Percentiles rank a stretch among this genome's conserved stretches.
phyloP scores from a whole-genome alignment of 2,888 invertebrate genomes.

The Melinopterus prodromus region DNA sequence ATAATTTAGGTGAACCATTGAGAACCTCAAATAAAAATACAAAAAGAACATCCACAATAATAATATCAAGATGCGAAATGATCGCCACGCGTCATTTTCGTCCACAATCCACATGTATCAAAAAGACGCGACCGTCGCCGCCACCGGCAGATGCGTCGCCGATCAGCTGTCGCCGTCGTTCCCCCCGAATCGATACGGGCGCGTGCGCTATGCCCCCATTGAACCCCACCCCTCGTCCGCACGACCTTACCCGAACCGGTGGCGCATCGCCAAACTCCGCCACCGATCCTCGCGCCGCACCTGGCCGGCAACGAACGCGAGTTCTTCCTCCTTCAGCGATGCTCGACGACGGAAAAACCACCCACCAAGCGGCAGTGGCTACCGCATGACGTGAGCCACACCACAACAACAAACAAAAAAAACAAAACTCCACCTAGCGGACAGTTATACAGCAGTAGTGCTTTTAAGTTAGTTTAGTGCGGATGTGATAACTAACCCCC shows the following conservation, averaged over 20 bases:
- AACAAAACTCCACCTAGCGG: background rate
- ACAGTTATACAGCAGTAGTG: slow-evolving; percentile 12
- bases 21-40: too few species aligned
- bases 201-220: slow-evolving; percentile 46
- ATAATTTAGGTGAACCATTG: too few species aligned
- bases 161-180: slow-evolving; percentile 42
- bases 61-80: background rate
- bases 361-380: background rate
- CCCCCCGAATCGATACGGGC: slow-evolving; percentile 51
- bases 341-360: slow-evolving; percentile 8
- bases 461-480: background rate
- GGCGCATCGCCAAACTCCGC: slow-evolving; percentile 48
- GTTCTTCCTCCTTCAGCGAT: slow-evolving; percentile 15
- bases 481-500: slow-evolving; percentile 10
- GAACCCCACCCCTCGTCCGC: slow-evolving; percentile 47
- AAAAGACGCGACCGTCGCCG: slow-evolving; percentile 5
- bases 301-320: slow-evolving; percentile 54
- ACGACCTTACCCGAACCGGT: slow-evolving; percentile 30
- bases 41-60: background rate
- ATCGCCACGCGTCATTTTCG: background rate
- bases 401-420: background rate
- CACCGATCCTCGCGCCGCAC: slow-evolving; percentile 52
- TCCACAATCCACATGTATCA: background rate
- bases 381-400: background rate
- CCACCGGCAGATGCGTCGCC: background rate